Evolutionary conservation across 2,888 invertebrate species (phyloP).

Genomic region (Sphecodes monilicornis): DNA sequence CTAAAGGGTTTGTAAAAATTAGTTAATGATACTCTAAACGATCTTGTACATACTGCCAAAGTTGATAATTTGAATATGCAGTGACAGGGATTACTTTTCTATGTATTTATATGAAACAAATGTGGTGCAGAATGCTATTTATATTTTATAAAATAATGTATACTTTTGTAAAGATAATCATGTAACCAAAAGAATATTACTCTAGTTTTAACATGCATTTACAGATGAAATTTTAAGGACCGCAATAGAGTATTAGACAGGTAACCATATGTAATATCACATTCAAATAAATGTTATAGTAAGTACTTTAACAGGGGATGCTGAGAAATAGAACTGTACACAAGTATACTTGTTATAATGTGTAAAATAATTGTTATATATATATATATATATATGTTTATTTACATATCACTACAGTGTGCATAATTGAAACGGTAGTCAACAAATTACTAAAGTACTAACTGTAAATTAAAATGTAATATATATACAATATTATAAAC

Average conservation of each 20-base stretch:
- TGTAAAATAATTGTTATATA: conserved; percentile 38
- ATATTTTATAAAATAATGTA: conserved; percentile 56
- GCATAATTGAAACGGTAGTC: conserved; percentile 24
- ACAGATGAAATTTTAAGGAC: conserved; percentile 28
- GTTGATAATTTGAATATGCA: conserved; percentile 33
- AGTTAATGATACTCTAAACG: conserved; percentile 20
- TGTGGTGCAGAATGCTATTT: conserved; percentile 37
- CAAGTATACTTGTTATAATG: conserved; percentile 32
- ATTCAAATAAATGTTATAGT: conserved; percentile 1
- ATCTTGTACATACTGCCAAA: conserved; percentile 62
- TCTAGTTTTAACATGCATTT: conserved; percentile 47
- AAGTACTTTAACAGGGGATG: conserved; percentile 24
- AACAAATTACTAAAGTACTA: conserved; percentile 23
- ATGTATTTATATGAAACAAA: conserved; percentile 55
- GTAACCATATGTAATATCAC: conserved; percentile 5
- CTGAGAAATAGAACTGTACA: conserved; percentile 21
- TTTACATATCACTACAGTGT: conserved; percentile 36
- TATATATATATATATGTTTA: conserved; percentile 46
- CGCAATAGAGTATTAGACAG: conserved; percentile 14
- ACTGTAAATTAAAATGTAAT: conserved; percentile 23
- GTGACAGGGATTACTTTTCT: conserved; percentile 51
- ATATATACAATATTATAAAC: conserved; percentile 15
- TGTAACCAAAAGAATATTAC: conserved; percentile 9
- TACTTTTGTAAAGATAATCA: conserved; percentile 40
- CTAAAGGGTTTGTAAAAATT: conserved; percentile 41